Evolutionary conservation across 2,888 invertebrate genomes (phyloP), one percentile per base, ranked within the genome.

Genomic region (Xanthia togata): DNA sequence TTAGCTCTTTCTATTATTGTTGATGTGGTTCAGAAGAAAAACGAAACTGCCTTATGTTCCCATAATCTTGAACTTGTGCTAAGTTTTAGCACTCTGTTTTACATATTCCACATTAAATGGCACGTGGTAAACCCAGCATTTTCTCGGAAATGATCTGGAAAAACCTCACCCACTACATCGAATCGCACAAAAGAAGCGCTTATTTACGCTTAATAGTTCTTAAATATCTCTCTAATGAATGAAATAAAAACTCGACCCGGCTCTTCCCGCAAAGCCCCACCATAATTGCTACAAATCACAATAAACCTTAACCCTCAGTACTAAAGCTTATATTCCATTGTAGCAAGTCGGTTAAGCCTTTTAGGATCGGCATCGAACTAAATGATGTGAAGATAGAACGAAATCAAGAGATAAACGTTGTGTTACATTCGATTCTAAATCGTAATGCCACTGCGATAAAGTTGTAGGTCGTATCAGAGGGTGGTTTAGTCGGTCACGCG

Each of bases 321-420:
- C 76, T 87, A 92, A 82, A 82, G 89, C 79, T 78, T 71, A 89
- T 68, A 85, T 86, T 89, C 59, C 20, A 38, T 67, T 69, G 59
- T 64, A 70, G 53, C 70, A 53, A 41, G 72, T 79, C 69, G 80
- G 70, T 91, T 91, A 90, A 86, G 88, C 78, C 90, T 82, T 90
- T 91, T 91, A 89, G 72, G 53, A 71, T n/a, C 76, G 55, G 76
- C 79, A 78, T 83, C 78, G 79, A 85, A 86, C 88, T 92, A 94
- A 94, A 95, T 91, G 93, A 94, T 93, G 93, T 91, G 93, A 93
- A 93, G 92, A 93, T 92, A 91, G 92, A 93, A 93, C 91, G 90
- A 94, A 93, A 93, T 94, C 93, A 93, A 91, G 92, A 92, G 93
- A 92, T 91, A 90, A 92, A 91, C 87, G 88, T 76, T 77, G 79